Evolutionary conservation across 2,113 vertebrate species (phyloP), one percentile per base, ranked within the genome.

Genomic region (Hystrix brachyura): DNA sequence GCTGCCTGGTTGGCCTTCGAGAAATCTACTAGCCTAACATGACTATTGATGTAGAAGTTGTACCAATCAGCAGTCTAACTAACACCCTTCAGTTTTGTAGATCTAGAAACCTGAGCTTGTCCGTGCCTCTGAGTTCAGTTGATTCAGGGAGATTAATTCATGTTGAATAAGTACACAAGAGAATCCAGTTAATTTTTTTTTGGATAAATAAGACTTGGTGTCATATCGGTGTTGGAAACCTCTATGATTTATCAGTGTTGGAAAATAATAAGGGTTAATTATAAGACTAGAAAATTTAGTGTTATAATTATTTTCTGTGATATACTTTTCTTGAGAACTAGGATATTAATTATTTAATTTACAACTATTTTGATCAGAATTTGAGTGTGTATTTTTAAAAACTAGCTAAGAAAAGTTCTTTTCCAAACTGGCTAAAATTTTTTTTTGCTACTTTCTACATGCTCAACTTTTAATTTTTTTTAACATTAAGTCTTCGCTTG

Each of bases 251-350:
- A 0, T 64, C 7, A 18, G 18, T 87, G 2, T 74, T 92, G 17
- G 21, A 95, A 76, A 76, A 48, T 76, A 72, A 76, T 83, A 80
- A 87, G 65, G 94, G 59, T 71, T 80, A 69, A 38, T 67, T 51
- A 48, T 71, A 87, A 79, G 67, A 78, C 2, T 81, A 25, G 10
- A 57, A 8, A 57, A 78, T 71, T 55, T 74, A 78, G 74, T 79
- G 5, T 62, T 48, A 57, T 27, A 53, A 53, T 83, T 76, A 71
- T 87, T 91, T 91, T 86, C 25, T 78, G 27, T 72, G 43, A 21
- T 38, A 51, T 69, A 62, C 10, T 43, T 62, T 82, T 27, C 11
- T n/a, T 38, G 7, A 89, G n/a, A 6, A n/a, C 0, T 4, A 69
- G 4, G 23, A 19, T 92, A 90, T 53, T 65, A 81, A 67, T 76